Conservation (phyloP, 2,113 vertebrate species). For the Passer domesticus region DNA sequence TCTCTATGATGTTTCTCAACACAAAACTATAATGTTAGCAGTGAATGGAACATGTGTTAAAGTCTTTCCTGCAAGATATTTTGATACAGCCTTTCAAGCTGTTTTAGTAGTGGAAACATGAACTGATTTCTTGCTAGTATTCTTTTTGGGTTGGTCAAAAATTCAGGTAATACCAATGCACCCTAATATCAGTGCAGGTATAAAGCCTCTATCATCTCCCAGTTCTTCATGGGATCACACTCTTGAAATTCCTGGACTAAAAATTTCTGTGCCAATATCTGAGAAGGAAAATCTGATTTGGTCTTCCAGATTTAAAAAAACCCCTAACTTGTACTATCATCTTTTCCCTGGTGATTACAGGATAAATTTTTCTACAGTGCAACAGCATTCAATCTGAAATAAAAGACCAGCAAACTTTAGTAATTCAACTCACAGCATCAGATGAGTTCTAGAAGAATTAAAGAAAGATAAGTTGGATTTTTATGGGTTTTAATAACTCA, state of each 20-base stretch:
- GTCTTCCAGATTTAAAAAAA: background rate
- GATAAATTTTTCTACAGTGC: background rate
- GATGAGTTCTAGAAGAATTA: background rate
- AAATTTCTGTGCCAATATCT: background rate
- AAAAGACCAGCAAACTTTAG: background rate
- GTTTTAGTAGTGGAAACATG: background rate
- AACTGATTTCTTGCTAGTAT: background rate
- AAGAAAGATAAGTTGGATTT: background rate
- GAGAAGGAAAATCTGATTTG: background rate
- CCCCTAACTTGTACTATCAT: background rate
- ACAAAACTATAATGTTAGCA: background rate
- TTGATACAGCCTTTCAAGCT: background rate
- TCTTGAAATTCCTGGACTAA: background rate
- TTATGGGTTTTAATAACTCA: background rate
- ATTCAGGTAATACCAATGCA: background rate
- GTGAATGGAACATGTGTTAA: background rate
- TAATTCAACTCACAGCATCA: background rate
- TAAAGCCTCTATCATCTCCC: background rate
- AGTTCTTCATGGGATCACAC: background rate
- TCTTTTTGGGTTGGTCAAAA: background rate
- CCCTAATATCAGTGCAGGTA: no score
- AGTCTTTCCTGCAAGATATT: background rate
- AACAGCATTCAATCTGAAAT: background rate
- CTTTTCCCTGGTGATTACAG: background rate
- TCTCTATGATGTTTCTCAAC: background rate